Percentiles rank a stretch among this genome's conserved stretches.
These are phyloP conservation scores for Patiria pectinifera DNA, from an alignment of 53 echinoderm and acorn worm genomes.

Conservation along the genomic window DNA sequence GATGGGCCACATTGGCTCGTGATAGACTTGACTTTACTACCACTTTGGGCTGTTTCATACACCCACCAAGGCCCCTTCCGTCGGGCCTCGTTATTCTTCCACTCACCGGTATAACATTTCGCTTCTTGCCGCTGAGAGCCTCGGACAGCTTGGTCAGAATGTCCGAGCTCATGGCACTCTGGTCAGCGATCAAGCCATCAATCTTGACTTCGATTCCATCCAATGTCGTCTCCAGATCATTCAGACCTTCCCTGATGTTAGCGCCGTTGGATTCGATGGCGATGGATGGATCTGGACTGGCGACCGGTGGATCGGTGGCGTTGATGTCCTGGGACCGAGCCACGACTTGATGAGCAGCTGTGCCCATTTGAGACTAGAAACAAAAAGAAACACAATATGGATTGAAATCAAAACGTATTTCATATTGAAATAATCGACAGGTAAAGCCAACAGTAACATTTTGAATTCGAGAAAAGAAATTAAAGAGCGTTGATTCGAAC, in stretches of 20 bases:
- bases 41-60: background rate
- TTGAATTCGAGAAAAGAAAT: too few relatives aligned
- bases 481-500: too few relatives aligned
- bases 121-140: conserved; percentile 18
- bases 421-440: too few relatives aligned
- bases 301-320: conserved; percentile 37
- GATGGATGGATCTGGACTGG: conserved; percentile 48
- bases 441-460: too few relatives aligned
- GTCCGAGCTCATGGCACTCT: conserved; percentile 16
- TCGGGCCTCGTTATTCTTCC: background rate
- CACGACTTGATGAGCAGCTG: conserved; percentile 60
- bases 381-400: background rate
- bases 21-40: too few relatives aligned
- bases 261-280: conserved; percentile 36
- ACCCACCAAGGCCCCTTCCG: background rate
- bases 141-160: conserved; percentile 6
- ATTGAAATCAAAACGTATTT: background rate
- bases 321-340: conserved; percentile 71
- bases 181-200: conserved; percentile 5
- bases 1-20: too few relatives aligned
- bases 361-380: conserved; percentile 56
- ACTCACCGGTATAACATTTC: conserved; percentile 6
- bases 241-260: conserved; percentile 52
- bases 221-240: conserved; percentile 48
- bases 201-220: conserved; percentile 23